These are phyloP conservation scores for Plebejus melissa DNA, from an alignment of 2,888 invertebrate genomes.

Conservation along the genomic window DNA sequence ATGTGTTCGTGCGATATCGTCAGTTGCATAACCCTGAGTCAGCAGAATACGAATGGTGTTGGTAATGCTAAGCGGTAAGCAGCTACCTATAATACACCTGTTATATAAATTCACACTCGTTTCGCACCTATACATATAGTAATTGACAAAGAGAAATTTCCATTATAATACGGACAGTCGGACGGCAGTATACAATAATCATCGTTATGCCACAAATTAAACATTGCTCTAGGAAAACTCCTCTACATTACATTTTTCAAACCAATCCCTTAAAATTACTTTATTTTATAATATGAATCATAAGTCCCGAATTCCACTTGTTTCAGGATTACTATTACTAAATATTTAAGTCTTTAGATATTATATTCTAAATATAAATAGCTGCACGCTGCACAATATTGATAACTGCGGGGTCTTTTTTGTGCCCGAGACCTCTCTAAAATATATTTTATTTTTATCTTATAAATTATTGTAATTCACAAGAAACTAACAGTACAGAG, in stretches of 20 bases:
- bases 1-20: conserved; percentile 1
- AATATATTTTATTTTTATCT: too few species aligned
- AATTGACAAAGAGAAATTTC: background rate
- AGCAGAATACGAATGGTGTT: background rate
- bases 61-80: background rate
- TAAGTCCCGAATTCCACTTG: background rate
- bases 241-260: background rate
- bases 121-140: background rate
- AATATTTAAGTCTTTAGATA: too few species aligned
- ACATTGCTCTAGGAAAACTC: background rate
- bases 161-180: conserved; percentile 1
- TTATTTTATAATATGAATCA: background rate
- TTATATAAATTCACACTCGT: conserved; percentile 1
- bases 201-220: background rate
- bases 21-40: conserved; percentile 8
- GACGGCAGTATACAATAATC: background rate
- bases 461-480: background rate
- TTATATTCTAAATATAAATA: too few species aligned
- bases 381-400: too few species aligned
- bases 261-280: background rate
- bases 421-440: too few species aligned
- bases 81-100: background rate
- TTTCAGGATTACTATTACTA: background rate
- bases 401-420: too few species aligned
- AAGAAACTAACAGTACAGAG: background rate